Evolutionary conservation across 92 coral and sea anemone genomes (phyloP).

Genomic region (Palythoa grandis): DNA sequence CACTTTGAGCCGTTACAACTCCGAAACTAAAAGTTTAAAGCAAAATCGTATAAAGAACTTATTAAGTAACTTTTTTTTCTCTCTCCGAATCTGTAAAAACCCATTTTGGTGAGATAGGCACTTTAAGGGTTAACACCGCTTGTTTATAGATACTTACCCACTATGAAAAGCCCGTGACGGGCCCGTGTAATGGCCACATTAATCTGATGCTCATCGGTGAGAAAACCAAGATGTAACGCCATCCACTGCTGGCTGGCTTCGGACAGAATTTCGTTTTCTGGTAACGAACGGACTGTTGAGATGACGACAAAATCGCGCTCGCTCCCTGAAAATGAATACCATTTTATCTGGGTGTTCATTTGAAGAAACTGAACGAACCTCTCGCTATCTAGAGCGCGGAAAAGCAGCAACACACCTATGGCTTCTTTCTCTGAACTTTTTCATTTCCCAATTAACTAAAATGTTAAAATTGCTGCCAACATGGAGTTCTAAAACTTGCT

Average conservation of each 20-base stretch:
- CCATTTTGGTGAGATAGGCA: no score
- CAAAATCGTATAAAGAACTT: no score
- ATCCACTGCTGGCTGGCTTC: slow-evolving; percentile 70
- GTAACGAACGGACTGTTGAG: slow-evolving; percentile 81
- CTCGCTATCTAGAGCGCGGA: no score
- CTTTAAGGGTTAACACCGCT: no score
- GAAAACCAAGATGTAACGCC: slow-evolving; percentile 69
- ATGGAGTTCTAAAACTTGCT: no score
- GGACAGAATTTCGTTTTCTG: slow-evolving; percentile 54
- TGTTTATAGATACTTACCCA: slow-evolving; percentile 58
- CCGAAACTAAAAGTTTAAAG: no score
- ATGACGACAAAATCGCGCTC: slow-evolving; percentile 80
- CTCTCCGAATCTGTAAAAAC: no score
- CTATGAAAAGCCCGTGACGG: slow-evolving; percentile 80
- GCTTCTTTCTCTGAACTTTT: neutral
- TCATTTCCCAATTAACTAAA: no score
- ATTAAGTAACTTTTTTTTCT: no score
- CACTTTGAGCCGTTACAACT: no score
- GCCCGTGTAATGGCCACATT: slow-evolving; percentile 93
- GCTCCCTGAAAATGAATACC: slow-evolving; percentile 64
- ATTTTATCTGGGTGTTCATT: neutral
- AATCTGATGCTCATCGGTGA: slow-evolving; percentile 80
- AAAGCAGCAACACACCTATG: neutral
- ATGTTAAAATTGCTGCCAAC: no score
- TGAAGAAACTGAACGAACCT: no score